Conservation (phyloP, 2,888 invertebrate species). For the Drosophila formosana region DNA sequence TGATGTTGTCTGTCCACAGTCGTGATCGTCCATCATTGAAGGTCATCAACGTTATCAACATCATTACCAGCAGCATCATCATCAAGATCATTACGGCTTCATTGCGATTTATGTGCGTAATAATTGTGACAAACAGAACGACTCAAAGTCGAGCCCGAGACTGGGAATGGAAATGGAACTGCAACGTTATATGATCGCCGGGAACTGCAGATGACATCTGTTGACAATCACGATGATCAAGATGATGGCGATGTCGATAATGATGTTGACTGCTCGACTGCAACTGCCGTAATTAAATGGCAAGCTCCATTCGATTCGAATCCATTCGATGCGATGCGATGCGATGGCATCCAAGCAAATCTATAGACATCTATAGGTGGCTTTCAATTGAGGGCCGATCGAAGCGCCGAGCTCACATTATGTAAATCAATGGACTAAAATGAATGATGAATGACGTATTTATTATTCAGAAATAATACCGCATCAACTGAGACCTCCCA, state of each 20-base stretch:
- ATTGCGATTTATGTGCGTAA: constrained; percentile 81
- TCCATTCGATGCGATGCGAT: background rate
- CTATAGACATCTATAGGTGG: background rate
- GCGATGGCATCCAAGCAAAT: background rate
- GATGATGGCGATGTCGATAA: constrained; percentile 1
- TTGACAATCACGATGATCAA: constrained; percentile 29
- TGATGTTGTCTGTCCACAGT: constrained; percentile 26
- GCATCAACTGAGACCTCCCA: constrained; percentile 34
- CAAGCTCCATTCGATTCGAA: constrained; percentile 27
- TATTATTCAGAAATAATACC: constrained; percentile 13
- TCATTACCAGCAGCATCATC: constrained; percentile 9
- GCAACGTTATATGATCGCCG: background rate
- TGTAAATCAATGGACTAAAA: constrained; percentile 52
- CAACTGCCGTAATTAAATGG: constrained; percentile 58
- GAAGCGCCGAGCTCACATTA: constrained; percentile 26
- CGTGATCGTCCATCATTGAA: constrained; percentile 41
- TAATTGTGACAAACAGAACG: constrained; percentile 78
- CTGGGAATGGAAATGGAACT: background rate
- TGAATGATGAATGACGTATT: constrained; percentile 49
- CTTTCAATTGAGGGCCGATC: constrained; percentile 30
- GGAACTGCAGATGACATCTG: constrained; percentile 27
- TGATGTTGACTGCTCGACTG: constrained; percentile 6
- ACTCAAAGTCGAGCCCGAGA: constrained; percentile 4
- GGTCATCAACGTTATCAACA: constrained; percentile 36
- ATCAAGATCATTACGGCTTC: constrained; percentile 46